These are phyloP conservation scores for Rhodinocichla rosea DNA, from an alignment of 2,113 vertebrate genomes.

Conservation along the genomic window DNA sequence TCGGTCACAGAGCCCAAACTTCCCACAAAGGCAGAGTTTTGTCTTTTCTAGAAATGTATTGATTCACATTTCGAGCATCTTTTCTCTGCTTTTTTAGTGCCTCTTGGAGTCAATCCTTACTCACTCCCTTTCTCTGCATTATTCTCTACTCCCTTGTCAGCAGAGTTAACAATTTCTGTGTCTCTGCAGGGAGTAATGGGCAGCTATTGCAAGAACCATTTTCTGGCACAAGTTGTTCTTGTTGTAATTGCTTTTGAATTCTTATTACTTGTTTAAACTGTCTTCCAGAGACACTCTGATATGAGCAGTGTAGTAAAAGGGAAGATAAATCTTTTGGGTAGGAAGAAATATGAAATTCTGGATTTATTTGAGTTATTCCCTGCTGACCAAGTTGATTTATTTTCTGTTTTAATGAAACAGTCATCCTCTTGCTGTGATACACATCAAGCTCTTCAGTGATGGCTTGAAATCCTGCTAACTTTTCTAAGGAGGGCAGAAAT, in stretches of 20 bases:
- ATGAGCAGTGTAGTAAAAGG: not conserved
- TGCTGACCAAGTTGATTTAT: not conserved
- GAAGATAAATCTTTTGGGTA: not conserved
- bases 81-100: not conserved
- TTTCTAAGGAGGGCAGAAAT: not conserved
- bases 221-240: conserved; percentile 5
- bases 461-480: not conserved
- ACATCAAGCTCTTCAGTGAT: not conserved
- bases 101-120: not conserved
- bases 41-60: not conserved
- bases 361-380: not conserved
- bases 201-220: not conserved
- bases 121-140: not conserved
- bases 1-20: not conserved
- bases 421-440: not conserved
- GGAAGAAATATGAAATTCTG: conserved; percentile 1
- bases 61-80: not conserved
- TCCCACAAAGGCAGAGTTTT: not conserved
- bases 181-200: not conserved
- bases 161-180: not conserved
- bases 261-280: conserved; percentile 18
- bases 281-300: not conserved
- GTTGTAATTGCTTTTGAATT: conserved; percentile 30
- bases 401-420: not conserved
- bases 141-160: not conserved